Conservation (phyloP, 2,888 invertebrate species). For the Cosmopolites sordidus region DNA sequence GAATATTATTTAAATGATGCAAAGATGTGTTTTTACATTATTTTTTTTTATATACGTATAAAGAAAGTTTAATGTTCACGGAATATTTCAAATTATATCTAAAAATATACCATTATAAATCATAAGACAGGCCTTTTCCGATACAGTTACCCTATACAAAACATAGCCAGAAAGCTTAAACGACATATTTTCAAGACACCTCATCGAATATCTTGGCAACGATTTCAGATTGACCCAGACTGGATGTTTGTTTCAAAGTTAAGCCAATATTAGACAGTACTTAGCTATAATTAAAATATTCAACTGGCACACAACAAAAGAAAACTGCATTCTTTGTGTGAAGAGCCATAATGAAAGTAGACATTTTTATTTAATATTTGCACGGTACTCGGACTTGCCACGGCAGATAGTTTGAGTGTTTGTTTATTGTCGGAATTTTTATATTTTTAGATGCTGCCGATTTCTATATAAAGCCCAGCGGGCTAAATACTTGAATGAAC, state of each 20-base stretch:
- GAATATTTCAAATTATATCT: too few relatives aligned
- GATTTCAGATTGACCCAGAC: constrained; percentile 37
- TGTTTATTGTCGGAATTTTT: not conserved
- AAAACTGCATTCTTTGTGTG: constrained; percentile 26
- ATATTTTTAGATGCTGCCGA: not conserved
- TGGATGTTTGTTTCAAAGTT: constrained; percentile 25
- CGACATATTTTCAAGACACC: constrained; percentile 33
- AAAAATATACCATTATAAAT: too few relatives aligned
- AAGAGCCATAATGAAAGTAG: not conserved
- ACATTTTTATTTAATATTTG: not conserved
- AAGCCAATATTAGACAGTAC: constrained; percentile 30
- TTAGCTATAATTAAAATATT: constrained; percentile 41
- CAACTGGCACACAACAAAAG: constrained; percentile 38
- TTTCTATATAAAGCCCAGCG: too few relatives aligned
- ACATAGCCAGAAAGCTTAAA: constrained; percentile 4
- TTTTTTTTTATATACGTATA: too few relatives aligned
- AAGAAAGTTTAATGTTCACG: too few relatives aligned
- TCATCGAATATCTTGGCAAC: constrained; percentile 40
- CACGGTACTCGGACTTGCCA: not conserved
- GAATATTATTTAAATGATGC: too few relatives aligned
- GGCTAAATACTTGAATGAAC: too few relatives aligned
- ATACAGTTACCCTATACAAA: not conserved
- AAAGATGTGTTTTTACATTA: too few relatives aligned
- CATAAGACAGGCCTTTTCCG: too few relatives aligned
- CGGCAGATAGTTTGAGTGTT: not conserved